Base-by-base conservation (phyloP, 2,888 invertebrate species). In the Carpatolechia fugitivella region DNA sequence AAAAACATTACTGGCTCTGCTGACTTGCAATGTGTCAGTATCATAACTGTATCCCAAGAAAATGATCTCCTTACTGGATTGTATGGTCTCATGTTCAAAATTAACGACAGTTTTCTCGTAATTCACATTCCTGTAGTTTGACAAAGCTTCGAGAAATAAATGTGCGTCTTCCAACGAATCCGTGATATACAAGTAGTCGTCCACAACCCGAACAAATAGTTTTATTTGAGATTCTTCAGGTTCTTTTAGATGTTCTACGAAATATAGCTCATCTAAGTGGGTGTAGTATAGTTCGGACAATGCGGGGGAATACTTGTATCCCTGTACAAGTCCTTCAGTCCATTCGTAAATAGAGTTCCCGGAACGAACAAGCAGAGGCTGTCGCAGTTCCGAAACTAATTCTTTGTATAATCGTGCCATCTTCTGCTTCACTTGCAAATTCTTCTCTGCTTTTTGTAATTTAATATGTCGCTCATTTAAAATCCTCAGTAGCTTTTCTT, bases 251-350 rank as follows among this genome's bases (percentile, higher is more conserved):
- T 80, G 76, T 4, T 82, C 61, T 0, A 68, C 55, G 60, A 89
- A 83, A 63, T 84, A 82, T 29, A 70, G 52, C 52, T 79, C 65
- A 71, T 91, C 91, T 59, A 88, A 66, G 66, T 82, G 66, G 35
- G 71, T 72, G 60, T 91, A 90, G 59, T 89, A 91, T 5, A 90
- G 65, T 64, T 90, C 91, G 0, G 89, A 90, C 1, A 90, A 69
- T 0, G 86, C 88, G n/a, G 91, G 90, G 0, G 91, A 91, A 65
- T 83, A 90, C 64, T 83, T 85, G 57, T 90, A 89, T 1, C 90
- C 91, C 64, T 91, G 91, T 0, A 90, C 85, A 24, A 91, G 69
- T 33, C 90, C 91, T 62, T 80, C 71, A 49, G 71, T 84, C 90
- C 91, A 91, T 65, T 83, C 76, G 65, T 79, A 91, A n/a, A 87